Evolutionary conservation across 1,140 invertebrate species (phyloP).

Genomic region (Homarus americanus): DNA sequence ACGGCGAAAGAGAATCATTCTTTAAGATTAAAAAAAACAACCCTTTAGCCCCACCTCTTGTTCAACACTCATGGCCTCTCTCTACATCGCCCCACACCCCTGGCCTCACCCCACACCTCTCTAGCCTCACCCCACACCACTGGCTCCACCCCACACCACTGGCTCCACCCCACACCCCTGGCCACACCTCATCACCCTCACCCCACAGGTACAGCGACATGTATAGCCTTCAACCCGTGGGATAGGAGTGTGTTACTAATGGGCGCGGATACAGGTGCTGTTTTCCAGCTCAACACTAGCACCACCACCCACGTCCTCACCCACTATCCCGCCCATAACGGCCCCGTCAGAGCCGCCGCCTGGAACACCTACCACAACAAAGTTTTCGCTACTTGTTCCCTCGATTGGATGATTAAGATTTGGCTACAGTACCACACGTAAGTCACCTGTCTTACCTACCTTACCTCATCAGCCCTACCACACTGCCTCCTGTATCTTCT

Average conservation of each 20-base stretch:
- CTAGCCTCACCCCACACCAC: no score
- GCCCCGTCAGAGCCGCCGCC: slow-evolving; percentile 91
- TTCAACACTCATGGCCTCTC: no score
- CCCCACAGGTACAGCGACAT: slow-evolving; percentile 87
- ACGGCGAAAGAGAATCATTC: no score
- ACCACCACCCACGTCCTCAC: slow-evolving; percentile 86
- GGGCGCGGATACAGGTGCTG: slow-evolving; percentile 94
- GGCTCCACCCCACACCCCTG: no score
- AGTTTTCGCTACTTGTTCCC: slow-evolving; percentile 93
- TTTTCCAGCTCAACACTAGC: slow-evolving; percentile 92
- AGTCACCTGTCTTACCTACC: not conserved
- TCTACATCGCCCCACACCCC: no score
- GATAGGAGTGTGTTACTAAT: slow-evolving; percentile 90
- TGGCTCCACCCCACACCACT: no score
- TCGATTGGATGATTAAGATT: slow-evolving; percentile 86
- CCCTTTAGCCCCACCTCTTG: no score
- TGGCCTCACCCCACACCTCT: no score
- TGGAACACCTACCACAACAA: slow-evolving; percentile 92
- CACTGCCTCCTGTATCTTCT: no score
- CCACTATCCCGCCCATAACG: slow-evolving; percentile 85
- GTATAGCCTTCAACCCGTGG: slow-evolving; percentile 91
- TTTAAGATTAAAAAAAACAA: no score
- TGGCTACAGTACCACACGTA: slow-evolving; percentile 34
- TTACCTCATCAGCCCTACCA: no score
- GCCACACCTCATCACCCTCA: no score